Evolutionary conservation across 2,113 vertebrate species (phyloP).

Genomic region (Pomatostomus ruficeps): DNA sequence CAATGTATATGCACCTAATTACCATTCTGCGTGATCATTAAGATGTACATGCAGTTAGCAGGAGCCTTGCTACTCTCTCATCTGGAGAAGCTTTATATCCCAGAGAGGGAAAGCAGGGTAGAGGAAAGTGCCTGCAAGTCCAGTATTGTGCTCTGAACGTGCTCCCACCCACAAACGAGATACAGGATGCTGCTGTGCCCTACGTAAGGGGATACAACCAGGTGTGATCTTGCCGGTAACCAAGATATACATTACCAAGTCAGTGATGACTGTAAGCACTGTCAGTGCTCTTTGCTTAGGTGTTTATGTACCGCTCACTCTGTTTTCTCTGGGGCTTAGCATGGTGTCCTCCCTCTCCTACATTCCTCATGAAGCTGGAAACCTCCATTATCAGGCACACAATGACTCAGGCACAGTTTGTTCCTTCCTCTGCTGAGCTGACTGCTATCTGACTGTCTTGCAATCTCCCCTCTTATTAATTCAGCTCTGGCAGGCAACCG

Average conservation of each 20-base stretch:
- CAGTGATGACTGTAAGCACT: neutral
- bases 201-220: neutral
- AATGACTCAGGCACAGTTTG: neutral
- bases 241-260: neutral
- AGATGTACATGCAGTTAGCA: neutral
- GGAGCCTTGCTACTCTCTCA: neutral
- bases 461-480: neutral
- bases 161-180: neutral
- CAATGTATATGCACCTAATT: neutral
- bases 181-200: neutral
- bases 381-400: neutral
- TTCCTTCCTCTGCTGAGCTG: neutral
- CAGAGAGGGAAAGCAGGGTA: neutral
- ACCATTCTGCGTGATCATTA: neutral
- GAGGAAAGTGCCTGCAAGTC: neutral
- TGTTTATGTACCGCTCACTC: neutral
- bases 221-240: neutral
- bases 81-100: neutral
- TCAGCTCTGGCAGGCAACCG: neutral
- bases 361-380: neutral
- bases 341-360: neutral
- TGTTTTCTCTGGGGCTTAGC: neutral
- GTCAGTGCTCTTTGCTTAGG: neutral
- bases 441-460: neutral
- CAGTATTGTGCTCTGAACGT: fast-evolving